Percentiles rank a stretch among this genome's conserved stretches.
Evolutionary conservation across 2,797 vertebrate genomes (phyloP).

Genomic region (Lerista edwardsae): DNA sequence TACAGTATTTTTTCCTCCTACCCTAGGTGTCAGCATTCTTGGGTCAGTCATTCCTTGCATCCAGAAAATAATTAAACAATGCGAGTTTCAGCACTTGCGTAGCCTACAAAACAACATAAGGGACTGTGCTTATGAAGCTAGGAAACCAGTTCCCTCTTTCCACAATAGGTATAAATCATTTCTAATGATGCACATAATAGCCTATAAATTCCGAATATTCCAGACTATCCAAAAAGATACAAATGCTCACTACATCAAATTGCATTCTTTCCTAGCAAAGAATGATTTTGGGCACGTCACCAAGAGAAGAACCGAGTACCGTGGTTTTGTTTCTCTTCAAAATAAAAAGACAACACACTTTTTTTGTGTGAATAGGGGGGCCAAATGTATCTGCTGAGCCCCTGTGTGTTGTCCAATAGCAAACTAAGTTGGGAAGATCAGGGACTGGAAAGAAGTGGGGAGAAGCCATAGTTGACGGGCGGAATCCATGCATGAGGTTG

Average conservation of each 20-base stretch:
- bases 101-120: background rate
- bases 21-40: background rate
- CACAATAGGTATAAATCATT: slow-evolving; percentile 1
- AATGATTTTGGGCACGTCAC: background rate
- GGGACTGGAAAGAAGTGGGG: too few relatives aligned
- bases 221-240: background rate
- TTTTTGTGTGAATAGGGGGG: background rate
- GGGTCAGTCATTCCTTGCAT: background rate
- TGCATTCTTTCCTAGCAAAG: background rate
- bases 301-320: background rate
- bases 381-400: background rate
- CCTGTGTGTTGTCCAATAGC: background rate
- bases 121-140: background rate
- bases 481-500: background rate
- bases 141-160: background rate
- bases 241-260: slow-evolving; percentile 14
- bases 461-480: background rate
- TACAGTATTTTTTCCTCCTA: background rate
- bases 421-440: background rate
- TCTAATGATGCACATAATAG: background rate
- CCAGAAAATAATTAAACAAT: background rate
- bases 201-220: slow-evolving; percentile 11
- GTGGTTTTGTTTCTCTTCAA: slow-evolving; percentile 16
- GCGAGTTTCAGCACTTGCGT: background rate
- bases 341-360: background rate